phyloP scores from a whole-genome alignment of 1,140 invertebrate species.

The Macrobrachium nipponense region DNA sequence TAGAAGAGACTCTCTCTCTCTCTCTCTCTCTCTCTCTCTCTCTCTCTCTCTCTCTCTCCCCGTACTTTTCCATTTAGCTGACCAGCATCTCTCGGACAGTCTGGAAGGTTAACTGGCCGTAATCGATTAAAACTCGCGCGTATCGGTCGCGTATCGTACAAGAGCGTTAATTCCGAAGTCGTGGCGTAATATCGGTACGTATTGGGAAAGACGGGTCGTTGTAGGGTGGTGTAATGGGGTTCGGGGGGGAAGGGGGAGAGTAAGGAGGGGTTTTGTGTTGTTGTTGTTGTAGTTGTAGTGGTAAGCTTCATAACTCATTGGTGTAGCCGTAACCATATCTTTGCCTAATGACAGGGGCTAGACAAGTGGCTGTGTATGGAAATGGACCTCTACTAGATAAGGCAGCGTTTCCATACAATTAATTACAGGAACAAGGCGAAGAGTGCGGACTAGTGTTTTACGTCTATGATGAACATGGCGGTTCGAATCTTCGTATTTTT shows the following conservation, averaged over 20 bases:
- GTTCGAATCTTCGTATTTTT: neutral
- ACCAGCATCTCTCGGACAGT: too few relatives aligned
- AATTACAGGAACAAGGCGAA: constrained; percentile 16
- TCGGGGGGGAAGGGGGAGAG: neutral
- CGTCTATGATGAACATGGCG: neutral
- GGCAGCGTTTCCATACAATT: constrained; percentile 6
- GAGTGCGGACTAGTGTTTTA: neutral
- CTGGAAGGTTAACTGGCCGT: too few relatives aligned
- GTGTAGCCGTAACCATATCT: neutral
- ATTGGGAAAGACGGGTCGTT: neutral
- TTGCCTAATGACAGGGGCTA: neutral
- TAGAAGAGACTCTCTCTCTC: constrained; percentile 1
- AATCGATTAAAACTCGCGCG: too few relatives aligned
- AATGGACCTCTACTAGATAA: neutral
- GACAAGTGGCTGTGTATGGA: neutral
- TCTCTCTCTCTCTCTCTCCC: neutral
- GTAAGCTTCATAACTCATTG: neutral
- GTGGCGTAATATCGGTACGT: neutral
- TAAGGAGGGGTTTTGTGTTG: neutral
- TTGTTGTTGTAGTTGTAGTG: too few relatives aligned
- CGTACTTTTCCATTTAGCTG: too few relatives aligned
- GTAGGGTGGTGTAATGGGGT: neutral
- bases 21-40: constrained; percentile 9
- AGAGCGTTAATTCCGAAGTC: neutral
- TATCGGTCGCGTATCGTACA: too few relatives aligned